phyloP scores from a whole-genome alignment of 1,140 invertebrate genomes.

The Penaeus japonicus region DNA sequence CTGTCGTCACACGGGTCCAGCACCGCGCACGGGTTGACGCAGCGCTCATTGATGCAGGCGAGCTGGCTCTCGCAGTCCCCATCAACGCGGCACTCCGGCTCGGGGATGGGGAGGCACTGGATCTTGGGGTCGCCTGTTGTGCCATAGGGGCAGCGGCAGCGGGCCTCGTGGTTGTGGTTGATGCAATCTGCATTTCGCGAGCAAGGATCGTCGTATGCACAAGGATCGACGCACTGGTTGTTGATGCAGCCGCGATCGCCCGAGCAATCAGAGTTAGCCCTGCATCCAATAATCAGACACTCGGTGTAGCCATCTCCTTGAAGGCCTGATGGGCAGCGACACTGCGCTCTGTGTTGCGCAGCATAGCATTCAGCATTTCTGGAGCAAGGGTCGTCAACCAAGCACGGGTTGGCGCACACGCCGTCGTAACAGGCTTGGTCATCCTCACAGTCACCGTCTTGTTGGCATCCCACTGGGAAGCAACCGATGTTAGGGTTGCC shows the following conservation, averaged over 20 bases:
- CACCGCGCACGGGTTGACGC: constrained; percentile 81
- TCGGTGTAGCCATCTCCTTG: constrained; percentile 79
- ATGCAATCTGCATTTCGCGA: constrained; percentile 79
- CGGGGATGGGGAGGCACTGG: constrained; percentile 75
- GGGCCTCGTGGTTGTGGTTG: constrained; percentile 80
- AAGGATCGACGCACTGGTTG: constrained; percentile 85
- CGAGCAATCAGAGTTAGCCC: constrained; percentile 87
- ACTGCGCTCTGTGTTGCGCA: constrained; percentile 77
- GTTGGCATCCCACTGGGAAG: constrained; percentile 78
- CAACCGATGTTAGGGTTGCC: constrained; percentile 85
- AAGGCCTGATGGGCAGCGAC: constrained; percentile 81
- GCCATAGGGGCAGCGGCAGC: constrained; percentile 79
- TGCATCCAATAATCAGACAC: constrained; percentile 84
- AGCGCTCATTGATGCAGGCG: constrained; percentile 83
- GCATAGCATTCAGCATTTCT: constrained; percentile 83
- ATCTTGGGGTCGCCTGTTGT: constrained; percentile 82
- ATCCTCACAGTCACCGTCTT: constrained; percentile 81
- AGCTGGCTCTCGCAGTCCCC: constrained; percentile 79
- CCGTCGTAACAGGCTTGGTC: constrained; percentile 80
- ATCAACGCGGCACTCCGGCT: constrained; percentile 81
- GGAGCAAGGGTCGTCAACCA: constrained; percentile 81
- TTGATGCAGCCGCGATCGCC: constrained; percentile 83
- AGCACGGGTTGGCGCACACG: constrained; percentile 84
- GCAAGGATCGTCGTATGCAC: constrained; percentile 77
- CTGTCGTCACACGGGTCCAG: constrained; percentile 82